These are phyloP conservation scores for Trididemnum miniatum DNA, from an alignment of 23 tunicate genomes.

Conservation along the genomic window DNA sequence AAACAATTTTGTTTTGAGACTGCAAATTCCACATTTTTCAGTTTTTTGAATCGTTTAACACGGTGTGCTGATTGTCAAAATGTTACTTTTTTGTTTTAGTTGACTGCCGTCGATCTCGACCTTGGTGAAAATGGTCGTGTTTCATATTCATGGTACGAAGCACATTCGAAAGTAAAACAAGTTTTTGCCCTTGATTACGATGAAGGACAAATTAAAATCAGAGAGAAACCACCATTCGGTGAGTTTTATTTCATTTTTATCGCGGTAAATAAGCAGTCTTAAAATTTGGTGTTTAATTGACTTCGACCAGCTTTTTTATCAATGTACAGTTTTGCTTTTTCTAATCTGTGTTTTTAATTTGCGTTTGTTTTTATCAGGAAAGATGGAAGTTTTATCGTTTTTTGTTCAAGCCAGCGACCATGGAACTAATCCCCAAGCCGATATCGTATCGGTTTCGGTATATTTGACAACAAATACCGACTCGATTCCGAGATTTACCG, in stretches of 20 bases:
- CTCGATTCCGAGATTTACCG: slow-evolving; percentile 25
- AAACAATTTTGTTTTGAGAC: no score
- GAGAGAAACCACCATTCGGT: slow-evolving; percentile 26
- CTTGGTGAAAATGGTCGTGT: slow-evolving; percentile 49
- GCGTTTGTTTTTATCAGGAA: slow-evolving; percentile 25
- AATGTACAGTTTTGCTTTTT: no score
- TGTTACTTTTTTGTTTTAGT: neutral
- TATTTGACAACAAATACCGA: slow-evolving; percentile 35
- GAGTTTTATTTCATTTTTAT: slow-evolving; percentile 10
- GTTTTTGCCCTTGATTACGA: slow-evolving; percentile 18
- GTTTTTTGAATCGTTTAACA: no score
- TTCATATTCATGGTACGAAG: slow-evolving; percentile 37
- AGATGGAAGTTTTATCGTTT: slow-evolving; percentile 14
- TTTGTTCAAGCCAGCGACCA: slow-evolving; percentile 43
- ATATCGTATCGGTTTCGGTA: slow-evolving; percentile 38
- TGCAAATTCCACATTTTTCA: no score
- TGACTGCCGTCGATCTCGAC: slow-evolving; percentile 56
- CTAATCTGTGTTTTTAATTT: no score
- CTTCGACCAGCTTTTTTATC: neutral
- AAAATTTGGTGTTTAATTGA: no score
- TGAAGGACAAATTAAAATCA: slow-evolving; percentile 33
- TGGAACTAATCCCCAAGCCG: neutral
- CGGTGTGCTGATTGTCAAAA: no score
- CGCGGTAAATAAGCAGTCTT: no score
- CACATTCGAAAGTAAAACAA: slow-evolving; percentile 19